phyloP scores from a whole-genome alignment of 1,140 invertebrate species.

The Drosophila punjabiensis region DNA sequence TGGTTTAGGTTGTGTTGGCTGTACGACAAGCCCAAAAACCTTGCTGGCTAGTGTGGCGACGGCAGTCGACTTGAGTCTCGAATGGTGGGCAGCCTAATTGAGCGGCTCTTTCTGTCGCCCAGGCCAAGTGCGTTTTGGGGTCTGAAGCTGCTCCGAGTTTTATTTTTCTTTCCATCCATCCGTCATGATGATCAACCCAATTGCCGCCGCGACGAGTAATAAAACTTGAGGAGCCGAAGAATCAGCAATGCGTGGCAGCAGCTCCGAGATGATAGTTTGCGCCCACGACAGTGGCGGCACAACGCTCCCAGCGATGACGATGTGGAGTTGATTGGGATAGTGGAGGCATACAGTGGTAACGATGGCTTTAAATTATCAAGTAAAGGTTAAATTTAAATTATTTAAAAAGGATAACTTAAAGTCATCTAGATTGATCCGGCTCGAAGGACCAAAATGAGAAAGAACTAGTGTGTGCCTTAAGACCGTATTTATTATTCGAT shows the following conservation, averaged over 20 bases:
- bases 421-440: neutral
- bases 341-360: slow-evolving; percentile 32
- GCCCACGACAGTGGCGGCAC: slow-evolving; percentile 61
- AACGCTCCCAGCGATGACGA: slow-evolving; percentile 30
- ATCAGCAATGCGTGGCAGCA: slow-evolving; percentile 76
- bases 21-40: slow-evolving; percentile 57
- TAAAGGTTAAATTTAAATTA: neutral
- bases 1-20: slow-evolving; percentile 34
- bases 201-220: slow-evolving; percentile 62
- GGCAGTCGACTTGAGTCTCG: slow-evolving; percentile 17
- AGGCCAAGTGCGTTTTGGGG: slow-evolving; percentile 57
- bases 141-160: slow-evolving; percentile 7
- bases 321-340: slow-evolving; percentile 42
- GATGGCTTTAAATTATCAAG: neutral
- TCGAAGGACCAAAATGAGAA: neutral
- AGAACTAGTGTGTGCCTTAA: too few species aligned
- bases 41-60: slow-evolving; percentile 39
- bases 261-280: slow-evolving; percentile 63
- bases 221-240: slow-evolving; percentile 65
- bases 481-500: neutral
- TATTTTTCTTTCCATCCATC: slow-evolving; percentile 33
- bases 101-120: slow-evolving; percentile 61
- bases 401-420: neutral
- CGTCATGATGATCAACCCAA: slow-evolving; percentile 76
- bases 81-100: slow-evolving; percentile 81